Conservation (phyloP, 2,888 invertebrate species). For the Caenorhabditis wallacei region DNA sequence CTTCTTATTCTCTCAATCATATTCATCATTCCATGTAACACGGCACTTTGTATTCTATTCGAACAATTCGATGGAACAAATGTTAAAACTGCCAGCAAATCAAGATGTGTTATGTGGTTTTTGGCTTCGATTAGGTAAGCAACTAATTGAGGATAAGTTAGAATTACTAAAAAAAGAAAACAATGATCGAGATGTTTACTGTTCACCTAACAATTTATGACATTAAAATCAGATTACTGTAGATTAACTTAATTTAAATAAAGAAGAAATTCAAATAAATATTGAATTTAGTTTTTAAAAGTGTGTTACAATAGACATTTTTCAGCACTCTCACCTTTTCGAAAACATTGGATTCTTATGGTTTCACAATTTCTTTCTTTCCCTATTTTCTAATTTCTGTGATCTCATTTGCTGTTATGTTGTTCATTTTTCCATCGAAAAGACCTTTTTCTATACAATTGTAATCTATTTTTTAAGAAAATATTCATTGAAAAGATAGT, state of each 20-base stretch:
- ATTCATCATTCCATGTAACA: slow-evolving; percentile 73
- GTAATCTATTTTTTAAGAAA: not conserved
- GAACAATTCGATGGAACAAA: slow-evolving; percentile 71
- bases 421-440: slow-evolving; percentile 56
- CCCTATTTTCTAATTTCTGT: slow-evolving; percentile 70
- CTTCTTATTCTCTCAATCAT: slow-evolving; percentile 64
- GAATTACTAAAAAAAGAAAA: too few species aligned
- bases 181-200: too few species aligned
- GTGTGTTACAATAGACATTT: slow-evolving; percentile 1
- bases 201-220: too few species aligned
- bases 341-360: slow-evolving; percentile 57
- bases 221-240: too few species aligned
- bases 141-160: not conserved
- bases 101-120: slow-evolving; percentile 74
- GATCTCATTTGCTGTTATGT: slow-evolving; percentile 44
- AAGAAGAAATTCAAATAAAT: too few species aligned
- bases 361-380: slow-evolving; percentile 70
- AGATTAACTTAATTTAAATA: too few species aligned
- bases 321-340: slow-evolving; percentile 74
- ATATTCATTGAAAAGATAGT: not conserved
- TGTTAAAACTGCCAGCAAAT: slow-evolving; percentile 65
- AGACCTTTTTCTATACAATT: slow-evolving; percentile 34
- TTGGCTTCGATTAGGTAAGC: slow-evolving; percentile 70
- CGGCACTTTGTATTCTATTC: slow-evolving; percentile 73
- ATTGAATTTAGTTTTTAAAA: too few species aligned